Conservation (phyloP, 2,797 vertebrate species). For the Siniperca obscura region DNA sequence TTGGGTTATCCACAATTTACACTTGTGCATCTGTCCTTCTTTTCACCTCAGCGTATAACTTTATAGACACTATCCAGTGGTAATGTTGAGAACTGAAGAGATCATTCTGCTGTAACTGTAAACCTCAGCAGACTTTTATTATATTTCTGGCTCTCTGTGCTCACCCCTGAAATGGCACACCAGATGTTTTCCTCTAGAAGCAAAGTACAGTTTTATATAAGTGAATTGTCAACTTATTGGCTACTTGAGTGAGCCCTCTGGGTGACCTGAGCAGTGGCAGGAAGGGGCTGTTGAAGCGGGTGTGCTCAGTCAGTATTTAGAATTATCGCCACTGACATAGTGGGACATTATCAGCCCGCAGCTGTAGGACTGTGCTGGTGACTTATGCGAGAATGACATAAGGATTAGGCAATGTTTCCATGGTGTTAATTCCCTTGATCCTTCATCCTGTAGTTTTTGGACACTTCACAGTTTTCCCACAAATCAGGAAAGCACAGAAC, state of each 20-base stretch:
- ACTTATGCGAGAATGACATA: slow-evolving; percentile 47
- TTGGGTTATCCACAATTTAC: slow-evolving; percentile 18
- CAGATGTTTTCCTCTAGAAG: slow-evolving; percentile 67
- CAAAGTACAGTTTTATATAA: slow-evolving; percentile 52
- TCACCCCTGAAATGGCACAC: slow-evolving; percentile 51
- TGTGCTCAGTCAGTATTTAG: slow-evolving; percentile 41
- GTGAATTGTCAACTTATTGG: slow-evolving; percentile 50
- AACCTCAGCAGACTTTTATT: slow-evolving; percentile 58
- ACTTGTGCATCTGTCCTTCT: slow-evolving; percentile 9
- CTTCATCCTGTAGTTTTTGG: slow-evolving; percentile 26
- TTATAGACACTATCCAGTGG: slow-evolving; percentile 17
- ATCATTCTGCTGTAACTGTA: slow-evolving; percentile 47
- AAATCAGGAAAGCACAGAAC: slow-evolving; percentile 16
- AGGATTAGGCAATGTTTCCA: slow-evolving; percentile 61
- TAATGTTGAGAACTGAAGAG: slow-evolving; percentile 38
- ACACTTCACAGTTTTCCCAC: slow-evolving; percentile 10
- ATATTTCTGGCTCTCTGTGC: slow-evolving; percentile 41
- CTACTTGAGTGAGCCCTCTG: slow-evolving; percentile 42
- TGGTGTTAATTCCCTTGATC: slow-evolving; percentile 38
- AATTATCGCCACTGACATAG: slow-evolving; percentile 40
- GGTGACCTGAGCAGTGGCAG: slow-evolving; percentile 50
- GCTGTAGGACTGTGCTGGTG: slow-evolving; percentile 26
- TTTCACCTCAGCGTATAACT: slow-evolving; percentile 26
- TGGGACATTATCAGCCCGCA: slow-evolving; percentile 39
- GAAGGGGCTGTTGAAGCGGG: slow-evolving; percentile 33